Evolutionary conservation across 2,113 vertebrate species (phyloP).

Genomic region (Calyptomena viridis): DNA sequence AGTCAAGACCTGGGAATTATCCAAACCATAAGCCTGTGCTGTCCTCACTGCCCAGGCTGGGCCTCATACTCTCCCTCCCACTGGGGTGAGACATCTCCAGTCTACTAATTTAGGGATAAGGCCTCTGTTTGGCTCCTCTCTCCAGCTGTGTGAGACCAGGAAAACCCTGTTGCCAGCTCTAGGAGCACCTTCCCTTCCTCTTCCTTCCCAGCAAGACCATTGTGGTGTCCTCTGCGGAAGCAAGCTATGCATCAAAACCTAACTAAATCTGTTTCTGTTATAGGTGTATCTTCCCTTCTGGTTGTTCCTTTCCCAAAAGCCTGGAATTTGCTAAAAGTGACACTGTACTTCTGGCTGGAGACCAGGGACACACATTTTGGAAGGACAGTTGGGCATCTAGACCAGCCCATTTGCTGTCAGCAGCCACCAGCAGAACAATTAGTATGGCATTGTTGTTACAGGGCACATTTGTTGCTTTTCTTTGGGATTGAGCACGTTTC

Average conservation of each 20-base stretch:
- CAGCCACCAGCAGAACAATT: neutral
- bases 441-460: neutral
- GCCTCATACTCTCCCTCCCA: neutral
- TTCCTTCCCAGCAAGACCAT: neutral
- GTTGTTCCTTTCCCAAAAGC: neutral
- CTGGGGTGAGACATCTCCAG: neutral
- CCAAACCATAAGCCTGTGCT: neutral
- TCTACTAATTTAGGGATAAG: neutral
- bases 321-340: neutral
- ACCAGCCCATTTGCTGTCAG: neutral
- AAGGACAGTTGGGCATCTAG: fast-evolving
- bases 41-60: neutral
- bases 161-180: neutral
- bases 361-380: neutral
- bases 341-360: neutral
- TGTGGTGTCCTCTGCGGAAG: neutral
- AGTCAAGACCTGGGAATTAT: neutral
- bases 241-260: neutral
- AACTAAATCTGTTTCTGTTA: neutral
- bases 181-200: neutral
- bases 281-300: fast-evolving
- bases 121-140: fast-evolving
- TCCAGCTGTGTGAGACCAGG: neutral
- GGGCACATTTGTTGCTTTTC: neutral
- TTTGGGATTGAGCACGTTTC: neutral